A percentile compares a stretch with the other conserved stretches of the same genome.
These are phyloP conservation scores for Myanophis thanlyinensis DNA, from an alignment of 2,113 vertebrate genomes.

Conservation along the genomic window DNA sequence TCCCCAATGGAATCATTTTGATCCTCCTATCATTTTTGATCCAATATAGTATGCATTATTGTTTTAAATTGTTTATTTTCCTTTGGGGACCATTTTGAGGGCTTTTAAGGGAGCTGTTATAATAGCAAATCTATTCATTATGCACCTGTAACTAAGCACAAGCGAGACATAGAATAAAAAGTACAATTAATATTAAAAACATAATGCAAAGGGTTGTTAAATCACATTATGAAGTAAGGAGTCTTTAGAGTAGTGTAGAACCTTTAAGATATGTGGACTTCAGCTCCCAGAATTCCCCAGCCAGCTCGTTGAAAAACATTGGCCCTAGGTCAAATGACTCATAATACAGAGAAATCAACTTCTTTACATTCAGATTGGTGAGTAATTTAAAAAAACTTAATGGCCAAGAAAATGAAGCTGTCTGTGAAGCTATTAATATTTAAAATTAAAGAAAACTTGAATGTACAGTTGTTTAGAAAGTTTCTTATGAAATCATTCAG, in stretches of 20 bases:
- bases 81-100: background rate
- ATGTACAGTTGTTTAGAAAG: background rate
- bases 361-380: background rate
- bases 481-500: background rate
- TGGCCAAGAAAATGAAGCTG: background rate
- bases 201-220: background rate
- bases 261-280: background rate
- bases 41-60: background rate
- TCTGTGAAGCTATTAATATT: background rate
- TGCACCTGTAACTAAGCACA: background rate
- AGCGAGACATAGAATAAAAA: background rate
- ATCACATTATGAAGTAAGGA: background rate
- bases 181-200: background rate
- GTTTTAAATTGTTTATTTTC: background rate
- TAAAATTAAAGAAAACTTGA: background rate
- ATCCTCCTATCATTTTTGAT: background rate
- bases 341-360: background rate
- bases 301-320: background rate
- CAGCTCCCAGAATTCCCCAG: background rate
- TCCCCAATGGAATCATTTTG: background rate
- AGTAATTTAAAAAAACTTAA: background rate
- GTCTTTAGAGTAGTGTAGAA: background rate
- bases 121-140: background rate
- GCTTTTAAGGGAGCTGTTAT: background rate
- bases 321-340: background rate